phyloP scores from a whole-genome alignment of 2,888 invertebrate genomes.

The Xanthorhoe designata region DNA sequence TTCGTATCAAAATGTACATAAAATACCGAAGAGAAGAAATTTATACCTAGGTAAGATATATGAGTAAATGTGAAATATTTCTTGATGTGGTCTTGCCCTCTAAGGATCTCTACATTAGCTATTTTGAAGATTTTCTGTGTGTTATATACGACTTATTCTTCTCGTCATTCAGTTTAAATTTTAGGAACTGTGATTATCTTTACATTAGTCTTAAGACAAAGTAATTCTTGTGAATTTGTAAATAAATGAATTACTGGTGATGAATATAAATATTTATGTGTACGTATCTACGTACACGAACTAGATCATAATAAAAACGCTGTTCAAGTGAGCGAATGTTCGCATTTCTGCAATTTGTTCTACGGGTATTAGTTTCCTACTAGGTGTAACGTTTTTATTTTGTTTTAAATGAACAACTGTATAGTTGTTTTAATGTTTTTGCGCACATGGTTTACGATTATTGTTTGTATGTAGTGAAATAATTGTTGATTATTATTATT shows the following conservation, averaged over 20 bases:
- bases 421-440: constrained; percentile 67
- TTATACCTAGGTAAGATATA: constrained; percentile 12
- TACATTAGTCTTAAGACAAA: constrained; percentile 37
- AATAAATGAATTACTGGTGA: constrained; percentile 30
- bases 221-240: constrained; percentile 42
- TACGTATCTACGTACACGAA: constrained; percentile 32
- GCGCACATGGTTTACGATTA: constrained; percentile 71
- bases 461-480: constrained; percentile 68
- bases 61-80: constrained; percentile 25
- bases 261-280: constrained; percentile 31
- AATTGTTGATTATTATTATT: constrained; percentile 84
- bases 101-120: constrained; percentile 19
- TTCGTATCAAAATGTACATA: constrained; percentile 49
- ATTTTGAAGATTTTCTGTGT: constrained; percentile 29
- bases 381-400: constrained; percentile 81
- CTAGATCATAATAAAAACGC: constrained; percentile 18
- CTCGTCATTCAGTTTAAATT: constrained; percentile 26
- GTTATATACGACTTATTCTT: constrained; percentile 27
- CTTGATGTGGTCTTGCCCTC: constrained; percentile 26
- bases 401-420: constrained; percentile 65
- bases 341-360: constrained; percentile 79
- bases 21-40: constrained; percentile 21
- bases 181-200: constrained; percentile 36
- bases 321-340: constrained; percentile 42
- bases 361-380: constrained; percentile 87